These are phyloP conservation scores for Proctacanthus coquilletti DNA, from an alignment of 1,140 invertebrate species.

Conservation along the genomic window DNA sequence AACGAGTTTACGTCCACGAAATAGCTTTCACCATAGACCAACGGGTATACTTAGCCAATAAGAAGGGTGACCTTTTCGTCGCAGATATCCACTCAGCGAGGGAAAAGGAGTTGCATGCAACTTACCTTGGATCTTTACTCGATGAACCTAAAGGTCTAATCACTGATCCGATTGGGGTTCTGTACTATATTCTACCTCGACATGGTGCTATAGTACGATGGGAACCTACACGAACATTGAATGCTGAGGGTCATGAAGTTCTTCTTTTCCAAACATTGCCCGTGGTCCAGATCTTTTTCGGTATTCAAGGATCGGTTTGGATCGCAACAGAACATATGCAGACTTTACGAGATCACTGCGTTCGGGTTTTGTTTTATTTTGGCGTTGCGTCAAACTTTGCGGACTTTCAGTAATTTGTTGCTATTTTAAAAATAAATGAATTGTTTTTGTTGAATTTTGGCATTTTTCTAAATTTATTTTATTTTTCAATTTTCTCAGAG, in stretches of 20 bases:
- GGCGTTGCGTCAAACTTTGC: too few species aligned
- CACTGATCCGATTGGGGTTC: background rate
- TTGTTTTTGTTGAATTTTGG: too few species aligned
- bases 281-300: background rate
- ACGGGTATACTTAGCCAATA: background rate
- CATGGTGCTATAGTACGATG: background rate
- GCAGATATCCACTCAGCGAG: background rate
- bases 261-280: background rate
- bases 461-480: too few species aligned
- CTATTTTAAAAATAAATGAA: too few species aligned
- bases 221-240: conserved; percentile 1
- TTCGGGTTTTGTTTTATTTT: background rate
- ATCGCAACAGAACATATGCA: background rate
- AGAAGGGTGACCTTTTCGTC: background rate
- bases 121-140: background rate
- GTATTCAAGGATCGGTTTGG: background rate
- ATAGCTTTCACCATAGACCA: background rate
- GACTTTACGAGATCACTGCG: background rate
- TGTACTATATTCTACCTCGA: conserved; percentile 1
- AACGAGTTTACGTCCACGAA: background rate
- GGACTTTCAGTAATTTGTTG: too few species aligned
- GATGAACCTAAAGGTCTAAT: background rate
- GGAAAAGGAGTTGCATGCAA: background rate
- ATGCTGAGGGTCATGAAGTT: conserved; percentile 4
- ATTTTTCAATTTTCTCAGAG: too few species aligned